phyloP scores from a whole-genome alignment of 2,888 invertebrate genomes.

The Andrena trimmerana region DNA sequence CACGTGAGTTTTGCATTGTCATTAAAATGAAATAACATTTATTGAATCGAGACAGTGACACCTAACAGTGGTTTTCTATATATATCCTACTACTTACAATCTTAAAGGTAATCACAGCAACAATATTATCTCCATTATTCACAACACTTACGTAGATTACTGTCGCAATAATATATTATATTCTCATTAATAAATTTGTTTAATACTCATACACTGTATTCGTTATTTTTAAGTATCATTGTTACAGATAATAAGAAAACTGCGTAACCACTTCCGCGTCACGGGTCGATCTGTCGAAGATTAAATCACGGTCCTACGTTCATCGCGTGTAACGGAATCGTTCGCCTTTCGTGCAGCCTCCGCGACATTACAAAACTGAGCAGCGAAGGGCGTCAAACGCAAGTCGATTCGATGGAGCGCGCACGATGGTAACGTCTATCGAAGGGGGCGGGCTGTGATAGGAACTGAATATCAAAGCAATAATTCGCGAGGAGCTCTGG shows the following conservation, averaged over 20 bases:
- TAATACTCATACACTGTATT: slow-evolving; percentile 82
- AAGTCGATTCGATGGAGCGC: neutral
- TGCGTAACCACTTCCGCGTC: slow-evolving; percentile 71
- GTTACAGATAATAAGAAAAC: slow-evolving; percentile 78
- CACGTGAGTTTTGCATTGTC: slow-evolving; percentile 61
- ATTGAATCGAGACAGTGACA: slow-evolving; percentile 85
- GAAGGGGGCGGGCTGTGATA: neutral
- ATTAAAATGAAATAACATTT: slow-evolving; percentile 85
- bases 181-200: slow-evolving; percentile 82
- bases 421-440: neutral
- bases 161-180: slow-evolving; percentile 84
- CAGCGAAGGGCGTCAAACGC: too few relatives aligned
- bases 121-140: slow-evolving; percentile 85
- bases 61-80: slow-evolving; percentile 81
- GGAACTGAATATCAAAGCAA: slow-evolving; percentile 26
- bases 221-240: slow-evolving; percentile 76
- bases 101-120: slow-evolving; percentile 86
- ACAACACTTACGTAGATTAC: slow-evolving; percentile 85
- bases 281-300: slow-evolving; percentile 32
- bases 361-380: too few relatives aligned
- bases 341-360: neutral
- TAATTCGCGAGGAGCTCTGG: neutral
- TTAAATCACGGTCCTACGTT: neutral
- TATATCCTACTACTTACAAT: slow-evolving; percentile 85
- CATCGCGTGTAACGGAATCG: neutral